Evolutionary conservation across 2,797 vertebrate genomes (phyloP).

Genomic region (Acipenser transmontanus): DNA sequence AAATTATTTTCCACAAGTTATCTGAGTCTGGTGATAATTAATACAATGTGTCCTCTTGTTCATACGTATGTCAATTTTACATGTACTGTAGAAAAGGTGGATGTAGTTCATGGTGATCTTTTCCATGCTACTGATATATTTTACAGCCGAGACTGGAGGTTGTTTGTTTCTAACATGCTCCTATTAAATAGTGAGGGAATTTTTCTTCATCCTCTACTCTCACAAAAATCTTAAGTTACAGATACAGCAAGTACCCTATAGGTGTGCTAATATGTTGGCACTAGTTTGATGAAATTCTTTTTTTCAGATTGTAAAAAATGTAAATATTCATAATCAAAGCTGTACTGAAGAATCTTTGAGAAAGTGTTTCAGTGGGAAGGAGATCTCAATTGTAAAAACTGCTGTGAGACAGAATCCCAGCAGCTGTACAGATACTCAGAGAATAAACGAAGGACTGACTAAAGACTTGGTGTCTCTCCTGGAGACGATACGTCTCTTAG

Average conservation of each 20-base stretch:
- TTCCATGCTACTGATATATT: too few species aligned
- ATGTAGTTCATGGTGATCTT: too few species aligned
- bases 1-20: too few species aligned
- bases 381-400: neutral
- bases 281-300: neutral
- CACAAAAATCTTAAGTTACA: too few species aligned
- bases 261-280: too few species aligned
- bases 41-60: too few species aligned
- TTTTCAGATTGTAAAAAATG: neutral
- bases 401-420: neutral
- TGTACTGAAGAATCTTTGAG: neutral
- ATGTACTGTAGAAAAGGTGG: too few species aligned
- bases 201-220: too few species aligned
- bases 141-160: too few species aligned
- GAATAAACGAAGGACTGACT: constrained; percentile 13
- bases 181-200: neutral
- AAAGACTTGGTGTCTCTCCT: neutral
- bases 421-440: neutral
- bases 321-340: neutral
- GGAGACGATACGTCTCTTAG: neutral
- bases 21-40: too few species aligned
- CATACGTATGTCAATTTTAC: too few species aligned
- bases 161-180: neutral
- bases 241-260: too few species aligned
- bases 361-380: neutral